A percentile compares a stretch with the other conserved stretches of the same genome.
These are phyloP conservation scores for Notechis scutatus DNA, from an alignment of 2,113 vertebrate genomes.

Conservation along the genomic window DNA sequence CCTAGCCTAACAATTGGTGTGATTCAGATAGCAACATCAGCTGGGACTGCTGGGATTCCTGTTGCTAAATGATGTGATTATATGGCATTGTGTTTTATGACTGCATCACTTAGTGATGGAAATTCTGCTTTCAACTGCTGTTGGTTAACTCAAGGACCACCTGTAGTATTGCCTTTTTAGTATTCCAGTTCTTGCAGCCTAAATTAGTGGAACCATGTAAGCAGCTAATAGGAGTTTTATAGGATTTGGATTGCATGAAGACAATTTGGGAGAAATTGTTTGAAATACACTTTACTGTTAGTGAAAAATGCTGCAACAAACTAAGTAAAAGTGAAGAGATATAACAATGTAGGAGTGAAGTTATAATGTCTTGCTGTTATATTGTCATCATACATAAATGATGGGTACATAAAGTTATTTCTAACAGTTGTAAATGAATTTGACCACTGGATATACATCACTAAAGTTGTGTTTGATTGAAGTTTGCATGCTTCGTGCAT, in stretches of 20 bases:
- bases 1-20: not conserved
- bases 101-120: not conserved
- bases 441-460: conserved; percentile 30
- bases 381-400: conserved; percentile 4
- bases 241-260: conserved; percentile 27
- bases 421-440: conserved; percentile 15
- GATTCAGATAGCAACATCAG: not conserved
- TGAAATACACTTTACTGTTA: conserved; percentile 23
- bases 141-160: not conserved
- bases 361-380: conserved; percentile 46
- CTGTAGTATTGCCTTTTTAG: not conserved
- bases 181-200: conserved; percentile 22
- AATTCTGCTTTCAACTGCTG: not conserved
- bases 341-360: conserved; percentile 36
- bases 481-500: conserved; percentile 11
- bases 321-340: conserved; percentile 12
- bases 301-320: conserved; percentile 35
- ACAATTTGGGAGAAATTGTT: conserved; percentile 15
- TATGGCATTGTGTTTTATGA: not conserved
- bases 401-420: conserved; percentile 37
- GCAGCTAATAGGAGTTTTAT: conserved; percentile 35
- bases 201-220: not conserved
- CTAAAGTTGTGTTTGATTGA: conserved; percentile 36
- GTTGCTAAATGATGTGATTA: not conserved
- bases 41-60: not conserved